A percentile compares a stretch with the other conserved stretches of the same genome.
These are phyloP conservation scores for Drosophila grimshawi DNA, from an alignment of 1,140 invertebrate species.

Conservation along the genomic window DNA sequence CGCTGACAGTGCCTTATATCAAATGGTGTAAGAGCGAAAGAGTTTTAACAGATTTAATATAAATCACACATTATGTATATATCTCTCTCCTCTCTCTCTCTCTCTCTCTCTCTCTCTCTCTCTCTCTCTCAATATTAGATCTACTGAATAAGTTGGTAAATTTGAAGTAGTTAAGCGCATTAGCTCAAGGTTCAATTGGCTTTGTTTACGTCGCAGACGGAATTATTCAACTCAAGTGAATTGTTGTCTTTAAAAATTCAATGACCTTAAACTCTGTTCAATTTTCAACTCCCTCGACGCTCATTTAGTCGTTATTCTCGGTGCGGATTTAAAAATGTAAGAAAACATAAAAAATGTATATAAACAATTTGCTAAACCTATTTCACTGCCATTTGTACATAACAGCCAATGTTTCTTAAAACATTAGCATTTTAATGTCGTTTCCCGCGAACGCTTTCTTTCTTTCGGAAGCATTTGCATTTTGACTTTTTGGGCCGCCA, in stretches of 20 bases:
- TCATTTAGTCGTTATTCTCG: not conserved
- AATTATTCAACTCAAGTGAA: no score
- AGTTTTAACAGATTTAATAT: no score
- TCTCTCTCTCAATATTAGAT: no score
- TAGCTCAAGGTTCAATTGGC: no score
- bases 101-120: no score
- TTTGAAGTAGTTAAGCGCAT: no score
- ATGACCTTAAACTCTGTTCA: no score
- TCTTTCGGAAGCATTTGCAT: constrained; percentile 10
- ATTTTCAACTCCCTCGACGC: not conserved
- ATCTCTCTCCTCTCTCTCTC: no score
- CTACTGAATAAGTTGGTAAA: no score
- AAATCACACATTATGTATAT: no score
- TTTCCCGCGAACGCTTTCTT: constrained; percentile 11
- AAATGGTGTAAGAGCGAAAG: not conserved
- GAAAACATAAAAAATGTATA: not conserved
- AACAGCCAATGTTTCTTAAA: not conserved
- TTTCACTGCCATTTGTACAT: constrained; percentile 16
- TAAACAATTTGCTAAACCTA: constrained; percentile 11
- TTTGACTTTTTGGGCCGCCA: constrained; percentile 11
- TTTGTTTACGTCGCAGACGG: no score
- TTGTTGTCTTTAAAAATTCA: no score
- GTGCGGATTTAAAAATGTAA: not conserved
- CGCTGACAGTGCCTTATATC: constrained; percentile 4
- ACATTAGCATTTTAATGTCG: constrained; percentile 42